Evolutionary conservation across 2,888 invertebrate genomes (phyloP), one percentile per base, ranked within the genome.

Genomic region (Pachydiplax longipennis): DNA sequence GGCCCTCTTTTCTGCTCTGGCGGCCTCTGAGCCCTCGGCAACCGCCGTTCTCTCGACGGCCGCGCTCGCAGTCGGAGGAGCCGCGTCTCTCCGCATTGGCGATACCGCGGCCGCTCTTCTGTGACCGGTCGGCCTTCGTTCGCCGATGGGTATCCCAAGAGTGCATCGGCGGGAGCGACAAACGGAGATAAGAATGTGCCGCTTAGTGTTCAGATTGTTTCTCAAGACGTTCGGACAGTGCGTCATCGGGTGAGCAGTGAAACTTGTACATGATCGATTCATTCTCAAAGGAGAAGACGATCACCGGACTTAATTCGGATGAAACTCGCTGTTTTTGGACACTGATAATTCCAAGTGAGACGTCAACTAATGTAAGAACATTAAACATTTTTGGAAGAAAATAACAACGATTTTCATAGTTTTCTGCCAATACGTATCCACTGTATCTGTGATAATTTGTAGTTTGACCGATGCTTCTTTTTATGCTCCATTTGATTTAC

Each of bases 21-120:
- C 87, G 6, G 61, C 87, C 10, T 58, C 58, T 15, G 87, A 87
- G n/a, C 87, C 87, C 22, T 87, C 87, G 22, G 87, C 87, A 83
- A 93, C 94, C n/a, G 94, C 94, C 92, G 91, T 94, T 90, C 92
- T 94, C 83, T 94, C 94, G 31, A 94, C 94, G 37, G 93, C 93
- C 80, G 93, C 93, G 82, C 92, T 95, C 65, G 92, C 94, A 35
- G 92, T 94, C 81, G 94, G 94, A 22, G 94, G 94, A 90, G 92
- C 94, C 81, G 93, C 93, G 48, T 93, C 94, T 22, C 93, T 94
- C 90, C 93, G 94, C 92, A 93, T 94, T 91, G 94, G 94, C 90
- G 94, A 94, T 92, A 94, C 94, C 90, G 94, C 93, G 92, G 93
- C 94, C 90, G 93, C 94, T 91, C 94, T 94, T 92, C 93, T 94